A percentile compares a stretch with the other conserved stretches of the same genome.
phyloP scores from a whole-genome alignment of 2,113 vertebrate genomes.

The Silurus glanis region DNA sequence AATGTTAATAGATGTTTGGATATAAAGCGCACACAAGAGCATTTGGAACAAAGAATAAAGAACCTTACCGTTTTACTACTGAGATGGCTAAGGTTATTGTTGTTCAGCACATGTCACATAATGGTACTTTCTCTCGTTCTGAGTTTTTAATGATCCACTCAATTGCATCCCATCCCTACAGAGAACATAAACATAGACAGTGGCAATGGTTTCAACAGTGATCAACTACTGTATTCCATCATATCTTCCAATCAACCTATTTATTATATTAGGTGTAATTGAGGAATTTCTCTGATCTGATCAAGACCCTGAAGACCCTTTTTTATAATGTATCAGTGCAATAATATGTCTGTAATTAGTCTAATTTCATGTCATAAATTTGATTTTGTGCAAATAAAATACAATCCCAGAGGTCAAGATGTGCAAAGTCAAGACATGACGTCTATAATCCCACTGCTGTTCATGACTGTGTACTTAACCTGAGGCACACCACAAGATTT shows the following conservation, averaged over 20 bases:
- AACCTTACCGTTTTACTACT: conserved; percentile 5
- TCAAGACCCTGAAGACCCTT: not conserved
- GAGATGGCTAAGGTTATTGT: conserved; percentile 17
- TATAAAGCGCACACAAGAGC: not conserved
- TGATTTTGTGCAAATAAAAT: not conserved
- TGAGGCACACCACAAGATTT: not conserved
- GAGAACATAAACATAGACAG: conserved; percentile 28
- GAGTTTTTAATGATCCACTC: conserved; percentile 99
- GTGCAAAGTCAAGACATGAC: not conserved
- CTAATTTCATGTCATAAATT: not conserved
- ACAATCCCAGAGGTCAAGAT: not conserved
- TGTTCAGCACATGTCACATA: conserved; percentile 71
- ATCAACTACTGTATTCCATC: not conserved
- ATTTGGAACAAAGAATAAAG: not conserved
- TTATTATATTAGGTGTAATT: not conserved
- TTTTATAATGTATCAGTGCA: not conserved
- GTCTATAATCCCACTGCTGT: not conserved
- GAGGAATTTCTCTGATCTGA: not conserved
- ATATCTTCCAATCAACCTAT: not conserved
- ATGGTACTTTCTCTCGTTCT: conserved; percentile 77
- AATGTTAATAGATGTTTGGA: not conserved
- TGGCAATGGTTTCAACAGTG: not conserved
- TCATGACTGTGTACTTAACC: not conserved
- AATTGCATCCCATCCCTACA: conserved; percentile 97
- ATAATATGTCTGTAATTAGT: not conserved